Base-by-base conservation (phyloP, 1,140 invertebrate genomes). In the Drosophila kurseongensis region DNA sequence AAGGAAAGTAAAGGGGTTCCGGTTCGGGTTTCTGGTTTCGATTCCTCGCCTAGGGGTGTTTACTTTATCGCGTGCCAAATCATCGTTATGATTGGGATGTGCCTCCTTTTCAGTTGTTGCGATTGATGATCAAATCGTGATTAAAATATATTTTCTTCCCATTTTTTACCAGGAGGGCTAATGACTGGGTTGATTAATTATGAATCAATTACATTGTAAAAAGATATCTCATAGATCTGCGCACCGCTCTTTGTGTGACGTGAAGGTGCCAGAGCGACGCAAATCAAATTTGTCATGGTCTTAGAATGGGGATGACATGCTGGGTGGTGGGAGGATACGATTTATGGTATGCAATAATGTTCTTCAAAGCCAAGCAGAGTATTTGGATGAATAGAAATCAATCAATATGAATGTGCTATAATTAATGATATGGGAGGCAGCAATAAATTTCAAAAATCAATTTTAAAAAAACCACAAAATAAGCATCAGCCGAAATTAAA, bases 51-150 rank as follows among this genome's bases (percentile, higher is more conserved):
- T 10, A 55, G 66, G 66, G 82, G 83, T 73, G 81, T 60, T 82
- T 66, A 77, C 80, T 78, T 88, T 91, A 91, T 91, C 89, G 89
- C 89, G 89, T 91, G 89, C 82, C 89, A 88, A 86, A 91, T 91
- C 83, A 81, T 88, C 89, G 75, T 91, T 89, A 90, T 85, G 80
- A 88, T 88, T 88, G 74, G 76, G 50, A 51, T 58, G 59, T 29
- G 67, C 41, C 66, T 60, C 60, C 59, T 42, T 44, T 48, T 44
- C 50, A 13, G 9, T 12, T 18, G 14, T 18, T 16, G 16, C 55
- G 79, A 91, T 91, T 91, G 90, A 91, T 91, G 89, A 91, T 91
- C 80, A 85, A 77, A 91, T 72, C 71, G 84, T 91, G 89, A 91
- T 91, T 85, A 89, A 85, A 91, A 89, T 82, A 85, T 88, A 81